A percentile compares a stretch with the other conserved stretches of the same genome.
phyloP scores from a whole-genome alignment of 1,140 invertebrate species.

The Eupeodes corollae region DNA sequence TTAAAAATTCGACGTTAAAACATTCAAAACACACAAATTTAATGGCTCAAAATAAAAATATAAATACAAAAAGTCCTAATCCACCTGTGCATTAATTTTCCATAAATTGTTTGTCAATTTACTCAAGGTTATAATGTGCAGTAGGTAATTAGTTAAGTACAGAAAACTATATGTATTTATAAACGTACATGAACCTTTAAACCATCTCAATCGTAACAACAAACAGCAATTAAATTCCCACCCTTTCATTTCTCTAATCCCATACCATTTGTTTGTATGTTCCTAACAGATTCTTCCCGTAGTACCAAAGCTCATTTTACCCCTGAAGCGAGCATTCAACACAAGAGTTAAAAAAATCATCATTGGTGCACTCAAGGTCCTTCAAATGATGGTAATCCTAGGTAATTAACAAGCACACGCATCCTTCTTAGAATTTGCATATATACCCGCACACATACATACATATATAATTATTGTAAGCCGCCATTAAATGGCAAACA shows the following conservation, averaged over 20 bases:
- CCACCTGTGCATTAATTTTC: too few relatives aligned
- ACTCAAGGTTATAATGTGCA: too few relatives aligned
- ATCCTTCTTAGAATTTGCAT: neutral
- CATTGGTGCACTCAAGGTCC: constrained; percentile 59
- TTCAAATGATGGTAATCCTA: constrained; percentile 66
- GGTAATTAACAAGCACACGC: constrained; percentile 42
- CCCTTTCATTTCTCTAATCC: constrained; percentile 73
- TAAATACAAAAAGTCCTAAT: too few relatives aligned
- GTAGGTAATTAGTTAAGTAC: too few relatives aligned
- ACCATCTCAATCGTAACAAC: too few relatives aligned
- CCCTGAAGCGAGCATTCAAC: constrained; percentile 81
- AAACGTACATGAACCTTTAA: too few relatives aligned
- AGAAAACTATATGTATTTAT: too few relatives aligned
- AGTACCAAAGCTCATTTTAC: constrained; percentile 83
- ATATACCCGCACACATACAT: neutral
- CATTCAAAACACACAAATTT: too few relatives aligned
- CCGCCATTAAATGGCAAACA: neutral
- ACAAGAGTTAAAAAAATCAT: constrained; percentile 63
- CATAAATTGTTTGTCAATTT: too few relatives aligned
- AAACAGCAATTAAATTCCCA: constrained; percentile 51
- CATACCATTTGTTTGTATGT: constrained; percentile 70
- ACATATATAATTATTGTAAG: neutral
- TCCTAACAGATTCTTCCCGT: constrained; percentile 78
- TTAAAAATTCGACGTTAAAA: too few relatives aligned
- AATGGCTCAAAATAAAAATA: too few relatives aligned